Evolutionary conservation across 2,797 vertebrate species (phyloP).

Genomic region (Muraenolepis orangiensis): DNA sequence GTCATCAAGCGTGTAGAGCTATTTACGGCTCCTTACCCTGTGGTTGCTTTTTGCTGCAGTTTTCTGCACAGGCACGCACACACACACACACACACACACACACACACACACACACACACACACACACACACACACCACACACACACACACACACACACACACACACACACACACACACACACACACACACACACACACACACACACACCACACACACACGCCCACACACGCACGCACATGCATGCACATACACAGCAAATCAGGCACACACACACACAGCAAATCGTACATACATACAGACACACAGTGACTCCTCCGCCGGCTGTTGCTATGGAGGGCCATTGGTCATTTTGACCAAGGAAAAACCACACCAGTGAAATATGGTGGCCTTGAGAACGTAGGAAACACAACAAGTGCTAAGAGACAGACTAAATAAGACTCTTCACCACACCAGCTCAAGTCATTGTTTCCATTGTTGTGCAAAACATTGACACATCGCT

Average conservation of each 20-base stretch:
- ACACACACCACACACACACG: background rate
- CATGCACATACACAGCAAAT: no score
- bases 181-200: conserved; percentile 9
- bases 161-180: conserved; percentile 3
- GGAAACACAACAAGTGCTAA: conserved; percentile 11
- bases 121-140: conserved; percentile 3
- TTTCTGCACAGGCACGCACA: conserved; percentile 14
- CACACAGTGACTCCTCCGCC: conserved; percentile 37
- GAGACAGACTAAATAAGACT: conserved; percentile 19
- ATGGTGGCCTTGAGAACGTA: conserved; percentile 14
- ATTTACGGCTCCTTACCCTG: conserved; percentile 14
- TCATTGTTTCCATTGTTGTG: conserved; percentile 68
- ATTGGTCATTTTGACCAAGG: conserved; percentile 21
- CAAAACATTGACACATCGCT: conserved; percentile 39
- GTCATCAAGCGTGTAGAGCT: background rate
- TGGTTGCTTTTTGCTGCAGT: conserved; percentile 26
- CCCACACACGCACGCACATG: conserved; percentile 11
- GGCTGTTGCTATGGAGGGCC: conserved; percentile 18
- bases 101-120: conserved; percentile 11
- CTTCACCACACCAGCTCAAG: conserved; percentile 34
- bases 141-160: conserved; percentile 9
- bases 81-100: background rate
- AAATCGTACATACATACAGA: background rate
- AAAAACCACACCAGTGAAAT: conserved; percentile 26
- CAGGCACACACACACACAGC: background rate